phyloP scores from a whole-genome alignment of 2,113 vertebrate species.

The Phylloscopus whistleri region DNA sequence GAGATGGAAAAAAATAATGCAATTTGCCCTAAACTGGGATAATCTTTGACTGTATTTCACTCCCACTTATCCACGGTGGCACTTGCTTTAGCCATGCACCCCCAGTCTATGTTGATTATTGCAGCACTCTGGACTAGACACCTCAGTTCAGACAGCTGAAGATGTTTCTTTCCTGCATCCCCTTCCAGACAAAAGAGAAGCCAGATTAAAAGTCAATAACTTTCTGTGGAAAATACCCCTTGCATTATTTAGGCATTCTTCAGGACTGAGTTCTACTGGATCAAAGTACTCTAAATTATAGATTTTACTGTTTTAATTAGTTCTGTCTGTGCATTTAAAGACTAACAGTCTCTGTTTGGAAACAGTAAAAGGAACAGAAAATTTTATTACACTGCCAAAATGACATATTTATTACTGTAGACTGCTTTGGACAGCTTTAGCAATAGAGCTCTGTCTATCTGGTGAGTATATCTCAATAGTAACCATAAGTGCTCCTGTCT shows the following conservation, averaged over 20 bases:
- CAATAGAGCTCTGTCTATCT: background rate
- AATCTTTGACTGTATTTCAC: background rate
- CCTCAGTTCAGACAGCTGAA: background rate
- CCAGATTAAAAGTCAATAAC: background rate
- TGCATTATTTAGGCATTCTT: background rate
- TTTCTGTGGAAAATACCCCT: background rate
- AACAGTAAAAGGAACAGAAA: background rate
- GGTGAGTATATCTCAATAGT: background rate
- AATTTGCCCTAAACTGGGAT: background rate
- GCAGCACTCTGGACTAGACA: background rate
- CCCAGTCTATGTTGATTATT: background rate
- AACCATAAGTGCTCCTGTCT: fast-evolving
- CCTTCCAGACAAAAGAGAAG: background rate
- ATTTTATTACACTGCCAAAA: background rate
- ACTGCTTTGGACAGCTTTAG: background rate
- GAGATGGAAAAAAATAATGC: background rate
- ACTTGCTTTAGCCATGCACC: background rate
- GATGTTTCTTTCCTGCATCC: background rate
- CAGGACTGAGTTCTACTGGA: background rate
- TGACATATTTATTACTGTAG: background rate
- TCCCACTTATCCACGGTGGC: background rate
- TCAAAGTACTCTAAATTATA: background rate
- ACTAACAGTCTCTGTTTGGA: background rate
- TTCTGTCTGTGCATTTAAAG: background rate
- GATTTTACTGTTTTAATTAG: background rate